phyloP scores from a whole-genome alignment of 2,888 invertebrate genomes.

The Phania funesta region DNA sequence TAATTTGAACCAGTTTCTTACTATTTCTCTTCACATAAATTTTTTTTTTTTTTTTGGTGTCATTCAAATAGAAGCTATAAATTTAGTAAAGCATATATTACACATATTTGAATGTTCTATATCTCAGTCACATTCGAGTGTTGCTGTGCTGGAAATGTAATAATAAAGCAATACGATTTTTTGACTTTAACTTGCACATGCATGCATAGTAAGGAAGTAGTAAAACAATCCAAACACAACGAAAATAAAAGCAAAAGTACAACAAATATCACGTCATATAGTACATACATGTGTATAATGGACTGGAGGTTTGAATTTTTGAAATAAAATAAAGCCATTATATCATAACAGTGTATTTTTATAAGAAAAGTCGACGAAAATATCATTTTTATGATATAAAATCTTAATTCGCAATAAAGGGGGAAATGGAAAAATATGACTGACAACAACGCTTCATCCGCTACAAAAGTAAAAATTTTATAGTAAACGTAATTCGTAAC shows the following conservation, averaged over 20 bases:
- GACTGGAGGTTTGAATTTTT: neutral
- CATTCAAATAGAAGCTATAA: conserved; percentile 72
- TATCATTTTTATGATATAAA: neutral
- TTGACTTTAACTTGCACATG: conserved; percentile 7
- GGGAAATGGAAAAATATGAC: conserved; percentile 35
- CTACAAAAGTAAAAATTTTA: neutral
- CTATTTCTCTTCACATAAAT: neutral
- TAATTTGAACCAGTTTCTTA: too few species aligned
- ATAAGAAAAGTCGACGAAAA: neutral
- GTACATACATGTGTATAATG: neutral
- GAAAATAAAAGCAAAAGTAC: neutral
- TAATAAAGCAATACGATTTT: conserved; percentile 22
- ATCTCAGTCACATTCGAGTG: neutral
- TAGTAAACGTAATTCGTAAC: neutral
- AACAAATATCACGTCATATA: neutral
- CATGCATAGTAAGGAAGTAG: neutral
- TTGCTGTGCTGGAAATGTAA: conserved; percentile 4
- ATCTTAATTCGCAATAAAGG: neutral
- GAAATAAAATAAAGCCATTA: neutral
- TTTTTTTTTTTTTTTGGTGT: neutral
- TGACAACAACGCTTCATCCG: conserved; percentile 7
- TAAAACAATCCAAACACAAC: neutral
- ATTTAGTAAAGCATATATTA: conserved; percentile 75
- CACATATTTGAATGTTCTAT: conserved; percentile 75
- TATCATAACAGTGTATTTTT: neutral